Evolutionary conservation across 2,888 invertebrate species (phyloP).

Genomic region (Acanthosepion lycidas): DNA sequence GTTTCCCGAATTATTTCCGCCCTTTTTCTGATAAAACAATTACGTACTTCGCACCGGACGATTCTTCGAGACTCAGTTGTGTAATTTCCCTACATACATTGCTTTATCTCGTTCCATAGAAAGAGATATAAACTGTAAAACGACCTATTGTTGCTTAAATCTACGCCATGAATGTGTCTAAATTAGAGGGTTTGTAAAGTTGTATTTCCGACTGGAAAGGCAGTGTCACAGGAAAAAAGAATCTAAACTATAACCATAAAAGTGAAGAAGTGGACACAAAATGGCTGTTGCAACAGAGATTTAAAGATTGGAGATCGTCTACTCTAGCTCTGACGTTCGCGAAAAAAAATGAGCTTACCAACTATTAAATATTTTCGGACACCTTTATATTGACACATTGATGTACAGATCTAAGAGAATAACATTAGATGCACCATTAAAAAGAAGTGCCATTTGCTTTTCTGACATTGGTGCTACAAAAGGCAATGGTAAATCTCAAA

Average conservation of each 20-base stretch:
- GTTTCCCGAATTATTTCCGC: no score
- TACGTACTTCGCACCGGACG: no score
- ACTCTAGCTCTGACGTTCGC: not conserved
- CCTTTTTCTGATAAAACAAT: no score
- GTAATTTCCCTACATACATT: no score
- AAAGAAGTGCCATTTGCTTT: no score
- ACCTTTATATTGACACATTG: not conserved
- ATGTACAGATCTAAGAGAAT: not conserved
- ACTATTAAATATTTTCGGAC: not conserved
- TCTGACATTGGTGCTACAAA: no score
- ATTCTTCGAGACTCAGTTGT: no score
- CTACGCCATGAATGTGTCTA: not conserved
- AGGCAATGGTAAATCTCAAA: no score
- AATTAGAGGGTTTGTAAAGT: not conserved
- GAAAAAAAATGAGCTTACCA: not conserved
- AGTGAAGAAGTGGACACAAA: not conserved
- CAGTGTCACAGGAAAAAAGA: not conserved
- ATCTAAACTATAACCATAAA: not conserved
- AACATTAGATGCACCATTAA: no score
- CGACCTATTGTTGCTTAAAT: not conserved
- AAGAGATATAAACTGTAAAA: not conserved
- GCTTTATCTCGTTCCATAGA: not conserved
- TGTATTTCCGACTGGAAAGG: not conserved
- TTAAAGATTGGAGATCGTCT: not conserved
- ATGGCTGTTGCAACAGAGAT: not conserved